Evolutionary conservation across 2,888 invertebrate species (phyloP), one percentile per base, ranked within the genome.

Genomic region (Pachliopta kotzebuea): DNA sequence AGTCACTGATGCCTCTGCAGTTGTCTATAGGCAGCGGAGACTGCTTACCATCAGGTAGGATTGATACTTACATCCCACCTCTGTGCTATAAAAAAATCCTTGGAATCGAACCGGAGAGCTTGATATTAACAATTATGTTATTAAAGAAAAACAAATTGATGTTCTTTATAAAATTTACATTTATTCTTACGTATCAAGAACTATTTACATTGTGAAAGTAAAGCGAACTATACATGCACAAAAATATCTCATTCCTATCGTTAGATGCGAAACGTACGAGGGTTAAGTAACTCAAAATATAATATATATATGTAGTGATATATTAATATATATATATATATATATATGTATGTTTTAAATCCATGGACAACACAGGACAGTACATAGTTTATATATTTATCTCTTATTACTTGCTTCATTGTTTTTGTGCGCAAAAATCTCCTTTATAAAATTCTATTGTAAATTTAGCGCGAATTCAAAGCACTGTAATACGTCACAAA

Each of bases 121-220:
- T 6, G 26, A 26, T 26, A 6, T 26, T 26, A 4, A 4, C 6
- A 26, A 26, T 26, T 26, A 6, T 26, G 37, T 45, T 26, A 45
- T 42, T 54, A 64, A 58, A 20, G 58, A 54, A 61, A 60, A 60
- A 56, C 8, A 70, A 76, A 66, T 69, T 26, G 52, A 66, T 52
- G 69, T 74, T 76, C 76, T 86, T 85, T 90, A 88, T 86, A 90
- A 91, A 91, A 90, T 90, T 80, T 90, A 91, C 90, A 90, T 90
- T 89, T 91, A 90, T 83, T 90, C 88, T 90, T 90, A 90, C 81
- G 74, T 84, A 83, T 83, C 83, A 87, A 84, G 79, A 85, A 84
- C 84, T 90, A 90, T 90, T 77, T 90, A 90, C 90, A 90, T 67
- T 79, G 77, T 76, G 83, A 86, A 86, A 89, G 88, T 81, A 85